Evolutionary conservation across 2,797 vertebrate species (phyloP), one percentile per base, ranked within the genome.

Genomic region (Pogonophryne albipinna): DNA sequence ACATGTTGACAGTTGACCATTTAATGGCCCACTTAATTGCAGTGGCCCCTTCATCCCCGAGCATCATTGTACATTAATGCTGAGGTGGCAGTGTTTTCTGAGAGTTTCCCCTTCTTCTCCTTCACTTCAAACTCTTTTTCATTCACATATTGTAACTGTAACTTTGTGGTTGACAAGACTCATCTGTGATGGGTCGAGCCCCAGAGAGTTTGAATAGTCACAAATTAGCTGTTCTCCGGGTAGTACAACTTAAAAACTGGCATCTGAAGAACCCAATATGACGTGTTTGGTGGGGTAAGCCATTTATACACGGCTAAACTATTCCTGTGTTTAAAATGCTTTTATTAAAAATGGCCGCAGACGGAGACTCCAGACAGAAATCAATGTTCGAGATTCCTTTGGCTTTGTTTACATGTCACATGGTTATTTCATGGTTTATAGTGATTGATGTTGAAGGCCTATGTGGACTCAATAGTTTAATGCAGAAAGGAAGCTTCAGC

Each of bases 1-100:
- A 91, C 91, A 95, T 93, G 93, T 94, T 94, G 94, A 95, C 94
- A 93, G 93, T 93, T 95, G 94, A 95, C 93, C 90, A 90, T 93
- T 93, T 94, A 95, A 95, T 93, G 91, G 92, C 69, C 78, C 89
- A 86, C 89, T 91, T 94, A 95, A 95, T 95, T 94, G 93, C 90
- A 45, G 87, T 74, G 90, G 90, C 90, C 93, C 85, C 80, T 91
- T 86, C 74, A 74, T 90, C 87, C 84, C 75, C 66, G 71, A 84
- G 75, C 92, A 80, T 94, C 90, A 83, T 89, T 90, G 86, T 87
- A 94, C 92, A 94, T 94, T 82, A 91, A 93, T 85, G 84, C 89
- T 83, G 84, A 90, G 85, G 62, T 84, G 77, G 83, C 75, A 72
- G 75, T 76, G 59, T 86, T 73, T 67, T 71, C 52, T 74, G 17